Evolutionary conservation across 2,888 invertebrate species (phyloP).

Genomic region (Miltochrista miniata): DNA sequence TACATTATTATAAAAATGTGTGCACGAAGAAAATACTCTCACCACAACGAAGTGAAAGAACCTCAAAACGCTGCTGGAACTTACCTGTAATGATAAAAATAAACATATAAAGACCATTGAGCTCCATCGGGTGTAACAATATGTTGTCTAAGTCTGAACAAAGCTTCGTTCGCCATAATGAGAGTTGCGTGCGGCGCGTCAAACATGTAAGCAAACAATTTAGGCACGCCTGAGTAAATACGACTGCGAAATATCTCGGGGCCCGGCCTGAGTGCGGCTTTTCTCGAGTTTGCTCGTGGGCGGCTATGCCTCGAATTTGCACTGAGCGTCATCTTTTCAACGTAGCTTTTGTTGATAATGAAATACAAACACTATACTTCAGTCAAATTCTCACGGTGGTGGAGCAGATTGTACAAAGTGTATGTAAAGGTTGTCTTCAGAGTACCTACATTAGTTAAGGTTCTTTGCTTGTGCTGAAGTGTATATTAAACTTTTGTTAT

Average conservation of each 20-base stretch:
- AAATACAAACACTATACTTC: slow-evolving; percentile 78
- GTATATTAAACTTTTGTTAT: slow-evolving; percentile 10
- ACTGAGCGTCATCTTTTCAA: slow-evolving; percentile 77
- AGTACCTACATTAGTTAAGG: slow-evolving; percentile 36
- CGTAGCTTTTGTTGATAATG: slow-evolving; percentile 79
- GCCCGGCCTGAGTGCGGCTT: slow-evolving; percentile 71
- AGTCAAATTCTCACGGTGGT: slow-evolving; percentile 60
- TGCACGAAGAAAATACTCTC: slow-evolving; percentile 63
- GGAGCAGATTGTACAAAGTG: slow-evolving; percentile 62
- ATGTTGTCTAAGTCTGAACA: slow-evolving; percentile 79
- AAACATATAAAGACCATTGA: slow-evolving; percentile 74
- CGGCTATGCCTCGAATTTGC: slow-evolving; percentile 70
- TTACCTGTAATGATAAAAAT: slow-evolving; percentile 80
- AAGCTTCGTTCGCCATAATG: slow-evolving; percentile 78
- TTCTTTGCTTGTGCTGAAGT: slow-evolving; percentile 23
- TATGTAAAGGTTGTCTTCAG: slow-evolving; percentile 54
- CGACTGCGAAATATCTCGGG: slow-evolving; percentile 78
- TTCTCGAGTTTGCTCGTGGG: slow-evolving; percentile 63
- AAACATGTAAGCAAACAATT: slow-evolving; percentile 83
- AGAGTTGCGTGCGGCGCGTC: slow-evolving; percentile 82
- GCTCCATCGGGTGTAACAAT: slow-evolving; percentile 76
- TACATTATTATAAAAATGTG: slow-evolving; percentile 28
- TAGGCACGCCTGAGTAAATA: slow-evolving; percentile 83
- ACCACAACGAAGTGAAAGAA: slow-evolving; percentile 67
- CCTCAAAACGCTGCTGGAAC: slow-evolving; percentile 62